Evolutionary conservation across 2,113 vertebrate species (phyloP).

Genomic region (Gallinago jamesoni): DNA sequence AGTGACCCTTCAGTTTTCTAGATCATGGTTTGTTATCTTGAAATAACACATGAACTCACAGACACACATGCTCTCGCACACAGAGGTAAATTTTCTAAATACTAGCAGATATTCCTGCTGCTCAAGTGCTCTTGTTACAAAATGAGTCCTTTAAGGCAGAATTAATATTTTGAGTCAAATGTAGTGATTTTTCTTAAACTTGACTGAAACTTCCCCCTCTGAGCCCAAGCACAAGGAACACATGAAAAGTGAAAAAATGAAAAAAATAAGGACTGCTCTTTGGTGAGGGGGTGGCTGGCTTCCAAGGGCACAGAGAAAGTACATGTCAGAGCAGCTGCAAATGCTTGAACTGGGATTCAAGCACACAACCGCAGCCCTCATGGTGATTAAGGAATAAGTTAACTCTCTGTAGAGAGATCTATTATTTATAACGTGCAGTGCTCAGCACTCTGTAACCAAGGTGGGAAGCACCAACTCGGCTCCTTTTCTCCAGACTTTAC

Average conservation of each 20-base stretch:
- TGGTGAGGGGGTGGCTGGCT: neutral
- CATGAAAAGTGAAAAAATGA: neutral
- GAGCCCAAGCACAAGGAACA: neutral
- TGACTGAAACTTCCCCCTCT: neutral
- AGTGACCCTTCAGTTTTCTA: constrained; percentile 42
- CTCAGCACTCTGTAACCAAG: neutral
- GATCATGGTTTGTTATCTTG: neutral
- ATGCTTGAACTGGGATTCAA: constrained; percentile 30
- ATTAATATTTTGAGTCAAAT: neutral
- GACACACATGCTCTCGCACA: rapidly evolving
- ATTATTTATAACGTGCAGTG: neutral
- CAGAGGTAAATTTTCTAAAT: neutral
- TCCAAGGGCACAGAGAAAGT: constrained; percentile 28
- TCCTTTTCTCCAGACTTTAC: neutral
- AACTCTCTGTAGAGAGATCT: constrained; percentile 26
- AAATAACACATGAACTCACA: rapidly evolving
- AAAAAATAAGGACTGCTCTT: neutral
- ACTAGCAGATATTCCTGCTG: neutral
- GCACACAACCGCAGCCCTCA: neutral
- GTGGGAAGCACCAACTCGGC: neutral
- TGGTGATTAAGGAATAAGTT: constrained; percentile 44
- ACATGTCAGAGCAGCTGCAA: constrained; percentile 51
- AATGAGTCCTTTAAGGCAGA: neutral
- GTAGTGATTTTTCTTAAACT: neutral
- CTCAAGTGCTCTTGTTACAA: neutral